These are phyloP conservation scores for Halesus radiatus DNA, from an alignment of 1,140 invertebrate genomes.

Conservation along the genomic window DNA sequence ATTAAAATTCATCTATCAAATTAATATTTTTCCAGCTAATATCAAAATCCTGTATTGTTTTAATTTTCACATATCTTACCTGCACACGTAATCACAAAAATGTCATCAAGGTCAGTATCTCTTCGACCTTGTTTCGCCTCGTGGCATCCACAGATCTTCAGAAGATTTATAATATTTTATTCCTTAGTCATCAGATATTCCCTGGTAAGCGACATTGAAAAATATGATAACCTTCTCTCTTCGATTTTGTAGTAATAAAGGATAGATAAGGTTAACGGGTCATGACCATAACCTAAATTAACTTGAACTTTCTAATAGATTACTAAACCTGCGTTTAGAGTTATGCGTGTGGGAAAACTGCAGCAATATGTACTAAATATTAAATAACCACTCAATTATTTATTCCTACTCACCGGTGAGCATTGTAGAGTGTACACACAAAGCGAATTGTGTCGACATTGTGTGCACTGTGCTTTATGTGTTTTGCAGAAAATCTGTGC, in stretches of 20 bases:
- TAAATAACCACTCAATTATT: too few relatives aligned
- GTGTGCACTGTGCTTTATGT: background rate
- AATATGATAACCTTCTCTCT: background rate
- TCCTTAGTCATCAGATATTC: too few relatives aligned
- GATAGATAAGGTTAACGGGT: background rate
- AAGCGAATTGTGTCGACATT: background rate
- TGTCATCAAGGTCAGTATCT: too few relatives aligned
- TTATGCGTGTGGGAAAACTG: background rate
- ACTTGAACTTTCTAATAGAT: conserved; percentile 14
- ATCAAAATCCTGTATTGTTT: too few relatives aligned
- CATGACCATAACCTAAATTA: conserved; percentile 16
- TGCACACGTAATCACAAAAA: too few relatives aligned
- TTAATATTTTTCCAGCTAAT: too few relatives aligned
- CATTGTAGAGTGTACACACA: background rate
- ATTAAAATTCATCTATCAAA: too few relatives aligned
- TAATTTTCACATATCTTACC: too few relatives aligned
- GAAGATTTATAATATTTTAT: too few relatives aligned
- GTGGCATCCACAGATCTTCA: too few relatives aligned
- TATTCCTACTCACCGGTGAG: background rate
- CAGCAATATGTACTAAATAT: conserved; percentile 7
- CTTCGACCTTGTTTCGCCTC: too few relatives aligned
- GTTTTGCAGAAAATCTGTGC: background rate
- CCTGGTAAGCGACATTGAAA: background rate
- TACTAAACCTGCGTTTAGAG: background rate
- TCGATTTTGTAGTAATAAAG: background rate